Evolutionary conservation across 2,888 invertebrate species (phyloP), one percentile per base, ranked within the genome.

Genomic region (Trachelus troglodyta): DNA sequence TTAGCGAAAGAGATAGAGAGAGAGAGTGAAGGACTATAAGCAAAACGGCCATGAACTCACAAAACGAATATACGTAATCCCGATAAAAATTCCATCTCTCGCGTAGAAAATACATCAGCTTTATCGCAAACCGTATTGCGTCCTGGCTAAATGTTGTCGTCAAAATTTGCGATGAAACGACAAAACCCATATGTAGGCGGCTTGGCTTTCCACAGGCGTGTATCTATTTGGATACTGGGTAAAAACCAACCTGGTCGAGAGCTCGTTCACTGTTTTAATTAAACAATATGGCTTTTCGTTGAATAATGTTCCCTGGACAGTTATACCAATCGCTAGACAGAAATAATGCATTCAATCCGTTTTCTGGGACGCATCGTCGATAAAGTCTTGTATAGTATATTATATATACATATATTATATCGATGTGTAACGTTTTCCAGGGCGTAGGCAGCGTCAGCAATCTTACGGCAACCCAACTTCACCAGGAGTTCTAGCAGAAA

Each of bases 51-150:
- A 56, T 56, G 56, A 56, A 56, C 23, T 56, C 23, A 56, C 9
- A 23, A 9, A 56, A 56, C 9, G 23, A 56, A 56, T 56, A 56
- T 23, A 56, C 56, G 23, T 23, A 56, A 56, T 56, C 9, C 56
- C 23, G 56, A 56, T 56, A 56, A 56, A 56, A 56, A 56, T 77
- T 77, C 75, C 34, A 79, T 74, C 56, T 75, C 9, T 40, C 69
- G 34, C 69, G 77, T 78, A 73, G 74, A 77, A 77, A 79, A 78
- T 79, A 74, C 75, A 79, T 77, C 40, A 74, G 73, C 69, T 77
- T 78, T 77, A 71, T 79, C 76, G 56, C 23, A 56, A 56, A 56
- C 56, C 40, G 15, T 40, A 40, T 6, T 15, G 40, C 4, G 15
- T 15, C 6, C 56, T 23, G 56, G 6, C 9, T 56, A 56, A 56